Conservation (phyloP, 2,797 vertebrate genomes). For the Alcedo quadribrachys region DNA sequence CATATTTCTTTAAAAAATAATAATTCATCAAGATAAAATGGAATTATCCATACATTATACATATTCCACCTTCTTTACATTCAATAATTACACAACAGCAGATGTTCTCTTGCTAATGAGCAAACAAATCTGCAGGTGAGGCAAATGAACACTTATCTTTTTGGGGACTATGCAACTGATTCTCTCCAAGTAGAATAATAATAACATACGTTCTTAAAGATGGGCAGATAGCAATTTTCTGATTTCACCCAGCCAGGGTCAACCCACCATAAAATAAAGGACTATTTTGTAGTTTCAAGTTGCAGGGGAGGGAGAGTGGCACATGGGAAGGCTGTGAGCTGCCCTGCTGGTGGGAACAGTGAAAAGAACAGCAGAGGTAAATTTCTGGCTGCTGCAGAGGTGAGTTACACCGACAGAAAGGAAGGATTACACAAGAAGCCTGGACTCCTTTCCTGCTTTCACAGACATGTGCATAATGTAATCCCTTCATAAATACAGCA, state of each 20-base stretch:
- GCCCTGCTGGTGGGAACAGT: neutral
- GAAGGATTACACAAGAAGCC: neutral
- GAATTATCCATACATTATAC: neutral
- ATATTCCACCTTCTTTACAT: neutral
- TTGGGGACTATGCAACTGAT: neutral
- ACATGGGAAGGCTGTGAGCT: neutral
- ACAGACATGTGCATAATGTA: neutral
- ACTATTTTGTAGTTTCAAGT: neutral
- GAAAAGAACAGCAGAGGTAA: neutral
- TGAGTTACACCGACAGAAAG: neutral
- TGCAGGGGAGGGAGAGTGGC: neutral
- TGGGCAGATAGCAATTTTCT: neutral
- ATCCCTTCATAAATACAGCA: neutral
- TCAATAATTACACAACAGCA: neutral
- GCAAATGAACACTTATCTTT: neutral
- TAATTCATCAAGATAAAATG: neutral
- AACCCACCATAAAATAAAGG: neutral
- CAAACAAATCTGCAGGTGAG: neutral
- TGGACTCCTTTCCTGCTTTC: neutral
- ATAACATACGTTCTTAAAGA: neutral
- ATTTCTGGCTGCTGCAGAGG: neutral
- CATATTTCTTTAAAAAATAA: neutral
- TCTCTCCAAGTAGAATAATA: neutral
- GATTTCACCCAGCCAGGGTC: neutral
- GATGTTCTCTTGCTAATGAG: neutral